Evolutionary conservation across 53 echinoderm and acorn worm genomes (phyloP), one percentile per base, ranked within the genome.

Genomic region (Paelopatides confundens): DNA sequence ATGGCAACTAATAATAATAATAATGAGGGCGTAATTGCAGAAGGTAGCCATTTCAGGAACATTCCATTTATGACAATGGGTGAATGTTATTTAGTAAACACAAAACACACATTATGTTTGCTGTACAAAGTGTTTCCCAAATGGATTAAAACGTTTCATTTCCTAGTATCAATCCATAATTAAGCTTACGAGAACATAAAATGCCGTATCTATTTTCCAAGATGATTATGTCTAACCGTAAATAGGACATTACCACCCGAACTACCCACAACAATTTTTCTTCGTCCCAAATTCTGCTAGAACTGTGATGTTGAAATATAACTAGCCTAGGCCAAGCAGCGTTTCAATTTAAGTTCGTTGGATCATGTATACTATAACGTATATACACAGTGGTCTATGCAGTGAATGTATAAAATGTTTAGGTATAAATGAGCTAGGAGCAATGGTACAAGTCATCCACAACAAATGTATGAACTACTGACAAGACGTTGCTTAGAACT

Each of bases 1-100:
- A n/a, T 83, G 79, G 79, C 79, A 79, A 79, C 79, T 79, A 30
- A 79, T 79, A 79, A 79, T 79, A 79, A 79, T 79, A 79, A 79
- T 79, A 77, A 49, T 77, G 77, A 77, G 77, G 50, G 77, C 77
- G 48, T 70, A 70, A 70, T 70, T 70, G 70, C 70, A 51, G 31
- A 48, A 77, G 79, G 79, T 79, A 79, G 79, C 79, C 79, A 79
- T 79, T 79, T 79, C 79, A 79, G 53, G 79, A 32, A 51, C 34
- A 21, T 79, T 79, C 79, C 79, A 79, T 79, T 79, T n/a, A 52
- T 52, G 24, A n/a, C n/a, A 74, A 28, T 39, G 71, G 74, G 40
- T 71, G 74, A 8, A 2, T 27, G 39, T 23, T 18, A 58, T 58
- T 23, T 58, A n/a, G 18, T 58, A 58, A 58, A 4, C n/a, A 58